A percentile compares a stretch with the other conserved stretches of the same genome.
Evolutionary conservation across 2,797 vertebrate species (phyloP).

Genomic region (Pagetopsis macropterus): DNA sequence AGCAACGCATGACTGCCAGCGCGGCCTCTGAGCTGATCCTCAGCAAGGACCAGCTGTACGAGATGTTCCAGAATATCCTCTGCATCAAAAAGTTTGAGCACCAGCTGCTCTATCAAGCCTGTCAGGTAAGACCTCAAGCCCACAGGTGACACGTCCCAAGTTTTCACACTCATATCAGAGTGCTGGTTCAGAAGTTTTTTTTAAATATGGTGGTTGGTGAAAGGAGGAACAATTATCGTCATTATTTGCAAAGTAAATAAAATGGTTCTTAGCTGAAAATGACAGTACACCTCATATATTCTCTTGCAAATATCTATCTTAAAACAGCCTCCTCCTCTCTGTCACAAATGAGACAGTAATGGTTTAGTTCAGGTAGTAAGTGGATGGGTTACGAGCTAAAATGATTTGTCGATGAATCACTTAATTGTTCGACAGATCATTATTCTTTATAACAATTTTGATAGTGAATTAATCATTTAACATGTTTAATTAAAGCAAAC

Average conservation of each 20-base stretch:
- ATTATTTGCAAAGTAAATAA: neutral
- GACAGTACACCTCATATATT: neutral
- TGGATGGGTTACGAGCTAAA: neutral
- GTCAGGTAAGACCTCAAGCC: conserved; percentile 88
- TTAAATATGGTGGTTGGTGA: neutral
- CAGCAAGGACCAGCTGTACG: conserved; percentile 99
- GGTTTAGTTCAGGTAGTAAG: neutral
- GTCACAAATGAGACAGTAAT: neutral
- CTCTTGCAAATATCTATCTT: neutral
- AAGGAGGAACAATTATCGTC: neutral
- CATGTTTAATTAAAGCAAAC: neutral
- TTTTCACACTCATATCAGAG: conserved; percentile 3
- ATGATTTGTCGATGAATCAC: neutral
- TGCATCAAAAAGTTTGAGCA: conserved; percentile 99
- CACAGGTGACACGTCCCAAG: neutral
- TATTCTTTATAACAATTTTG: neutral
- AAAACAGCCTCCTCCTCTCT: neutral
- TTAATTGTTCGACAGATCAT: neutral
- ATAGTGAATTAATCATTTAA: neutral
- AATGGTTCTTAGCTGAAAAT: neutral
- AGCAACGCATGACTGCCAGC: conserved; percentile 97
- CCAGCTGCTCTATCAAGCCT: conserved; percentile 98
- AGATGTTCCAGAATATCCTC: conserved; percentile 99
- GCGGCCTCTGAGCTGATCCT: conserved; percentile 98
- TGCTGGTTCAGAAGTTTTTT: neutral